Conservation (phyloP, 2,797 vertebrate genomes). For the Darevskia nairensis region DNA sequence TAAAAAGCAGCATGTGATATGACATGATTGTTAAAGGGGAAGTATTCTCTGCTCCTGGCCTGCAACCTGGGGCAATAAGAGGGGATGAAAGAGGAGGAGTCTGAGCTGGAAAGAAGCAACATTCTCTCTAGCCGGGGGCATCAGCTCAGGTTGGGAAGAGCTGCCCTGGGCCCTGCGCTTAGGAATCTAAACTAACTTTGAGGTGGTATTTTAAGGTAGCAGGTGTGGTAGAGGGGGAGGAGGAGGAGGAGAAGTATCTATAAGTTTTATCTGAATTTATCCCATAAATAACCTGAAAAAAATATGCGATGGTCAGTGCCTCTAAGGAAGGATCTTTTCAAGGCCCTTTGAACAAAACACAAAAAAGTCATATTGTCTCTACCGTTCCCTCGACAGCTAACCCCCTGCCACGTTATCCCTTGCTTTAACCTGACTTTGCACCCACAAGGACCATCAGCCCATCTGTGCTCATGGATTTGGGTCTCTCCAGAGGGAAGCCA, state of each 20-base stretch:
- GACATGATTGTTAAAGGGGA: slow-evolving; percentile 21
- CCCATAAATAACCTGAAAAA: slow-evolving; percentile 74
- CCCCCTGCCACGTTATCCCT: slow-evolving; percentile 66
- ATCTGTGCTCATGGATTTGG: slow-evolving; percentile 97
- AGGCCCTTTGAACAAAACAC: slow-evolving; percentile 67
- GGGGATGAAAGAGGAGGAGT: neutral
- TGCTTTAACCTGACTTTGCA: slow-evolving; percentile 87
- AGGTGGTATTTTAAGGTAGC: slow-evolving; percentile 28
- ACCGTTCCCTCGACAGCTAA: slow-evolving; percentile 43
- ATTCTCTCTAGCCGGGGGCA: neutral
- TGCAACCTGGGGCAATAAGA: neutral
- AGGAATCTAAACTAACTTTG: slow-evolving; percentile 14
- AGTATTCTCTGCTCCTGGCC: slow-evolving; percentile 16
- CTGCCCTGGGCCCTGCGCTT: neutral
- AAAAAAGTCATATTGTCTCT: slow-evolving; percentile 65
- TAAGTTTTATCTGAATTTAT: slow-evolving; percentile 66
- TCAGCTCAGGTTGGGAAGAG: slow-evolving; percentile 18
- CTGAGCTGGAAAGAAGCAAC: slow-evolving; percentile 14
- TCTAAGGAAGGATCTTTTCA: slow-evolving; percentile 70
- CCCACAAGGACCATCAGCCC: slow-evolving; percentile 93
- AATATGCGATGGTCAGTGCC: slow-evolving; percentile 65
- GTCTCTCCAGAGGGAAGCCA: slow-evolving; percentile 94
- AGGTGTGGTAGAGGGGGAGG: neutral
- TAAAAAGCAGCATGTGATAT: slow-evolving; percentile 9
- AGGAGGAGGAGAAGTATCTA: neutral